phyloP scores from a whole-genome alignment of 2,888 invertebrate species.

The Ophraella communa region DNA sequence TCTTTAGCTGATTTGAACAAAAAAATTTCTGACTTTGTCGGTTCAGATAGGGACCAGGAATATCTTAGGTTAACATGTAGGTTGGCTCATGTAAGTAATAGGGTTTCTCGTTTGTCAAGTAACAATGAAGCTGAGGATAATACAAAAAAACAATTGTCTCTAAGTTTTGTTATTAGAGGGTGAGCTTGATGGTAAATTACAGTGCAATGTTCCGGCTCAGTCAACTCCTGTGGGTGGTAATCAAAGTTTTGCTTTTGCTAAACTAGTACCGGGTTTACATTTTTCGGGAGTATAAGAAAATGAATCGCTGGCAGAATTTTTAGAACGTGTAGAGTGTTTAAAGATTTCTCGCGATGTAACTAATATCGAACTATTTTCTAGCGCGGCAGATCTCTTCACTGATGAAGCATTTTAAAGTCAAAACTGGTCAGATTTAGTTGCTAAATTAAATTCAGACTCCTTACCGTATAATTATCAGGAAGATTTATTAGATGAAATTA shows the following conservation, averaged over 20 bases:
- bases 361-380: conserved; percentile 6
- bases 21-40: too few species aligned
- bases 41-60: too few species aligned
- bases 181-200: conserved; percentile 9
- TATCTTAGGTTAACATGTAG: too few species aligned
- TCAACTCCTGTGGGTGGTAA: conserved; percentile 1
- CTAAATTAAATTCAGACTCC: conserved; percentile 14
- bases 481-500: conserved; percentile 13
- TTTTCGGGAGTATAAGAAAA: background rate
- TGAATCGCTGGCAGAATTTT: background rate
- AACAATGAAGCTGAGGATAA: too few species aligned
- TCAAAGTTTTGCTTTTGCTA: conserved; percentile 5
- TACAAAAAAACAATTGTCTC: too few species aligned
- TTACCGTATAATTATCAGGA: conserved; percentile 8
- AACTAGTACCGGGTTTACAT: conserved; percentile 1
- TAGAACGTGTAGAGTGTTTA: conserved; percentile 11
- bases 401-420: background rate
- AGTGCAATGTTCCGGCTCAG: background rate
- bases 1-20: too few species aligned
- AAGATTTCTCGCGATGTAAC: background rate
- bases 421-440: too few species aligned
- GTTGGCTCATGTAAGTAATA: too few species aligned
- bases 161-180: conserved; percentile 1
- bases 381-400: conserved; percentile 7
- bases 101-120: too few species aligned